A percentile compares a stretch with the other conserved stretches of the same genome.
These are phyloP conservation scores for Ennomos fuscantarius DNA, from an alignment of 2,888 invertebrate genomes.

Conservation along the genomic window DNA sequence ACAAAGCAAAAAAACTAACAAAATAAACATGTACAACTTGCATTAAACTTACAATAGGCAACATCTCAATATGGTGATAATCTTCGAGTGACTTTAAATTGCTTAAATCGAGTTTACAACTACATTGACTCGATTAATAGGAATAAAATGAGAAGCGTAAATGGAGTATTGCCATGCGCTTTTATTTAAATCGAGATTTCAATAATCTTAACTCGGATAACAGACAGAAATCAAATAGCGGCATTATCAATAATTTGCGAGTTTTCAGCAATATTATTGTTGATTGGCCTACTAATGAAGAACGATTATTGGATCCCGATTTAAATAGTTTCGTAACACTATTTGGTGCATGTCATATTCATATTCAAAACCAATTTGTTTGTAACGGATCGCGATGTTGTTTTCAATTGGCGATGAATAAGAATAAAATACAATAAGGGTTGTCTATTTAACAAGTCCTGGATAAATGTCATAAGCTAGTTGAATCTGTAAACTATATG, in stretches of 20 bases:
- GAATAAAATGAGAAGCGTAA: conserved; percentile 35
- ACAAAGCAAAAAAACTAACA: conserved; percentile 36
- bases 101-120: conserved; percentile 38
- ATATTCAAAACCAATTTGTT: conserved; percentile 32
- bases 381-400: neutral
- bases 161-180: conserved; percentile 38
- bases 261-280: too few species aligned
- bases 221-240: neutral
- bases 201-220: conserved; percentile 3
- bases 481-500: conserved; percentile 1
- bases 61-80: conserved; percentile 34
- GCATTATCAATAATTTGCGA: neutral
- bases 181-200: conserved; percentile 7
- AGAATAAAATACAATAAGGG: conserved; percentile 1
- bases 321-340: conserved; percentile 26
- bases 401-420: conserved; percentile 6
- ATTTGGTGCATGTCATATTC: conserved; percentile 21
- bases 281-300: neutral
- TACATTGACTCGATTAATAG: conserved; percentile 42
- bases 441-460: conserved; percentile 11
- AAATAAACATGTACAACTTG: conserved; percentile 39
- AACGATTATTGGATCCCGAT: conserved; percentile 9
- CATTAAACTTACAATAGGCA: conserved; percentile 37
- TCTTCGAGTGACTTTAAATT: conserved; percentile 30
- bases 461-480: conserved; percentile 4